Conservation (phyloP, 2,888 invertebrate species). For the Conistra vaccinii region DNA sequence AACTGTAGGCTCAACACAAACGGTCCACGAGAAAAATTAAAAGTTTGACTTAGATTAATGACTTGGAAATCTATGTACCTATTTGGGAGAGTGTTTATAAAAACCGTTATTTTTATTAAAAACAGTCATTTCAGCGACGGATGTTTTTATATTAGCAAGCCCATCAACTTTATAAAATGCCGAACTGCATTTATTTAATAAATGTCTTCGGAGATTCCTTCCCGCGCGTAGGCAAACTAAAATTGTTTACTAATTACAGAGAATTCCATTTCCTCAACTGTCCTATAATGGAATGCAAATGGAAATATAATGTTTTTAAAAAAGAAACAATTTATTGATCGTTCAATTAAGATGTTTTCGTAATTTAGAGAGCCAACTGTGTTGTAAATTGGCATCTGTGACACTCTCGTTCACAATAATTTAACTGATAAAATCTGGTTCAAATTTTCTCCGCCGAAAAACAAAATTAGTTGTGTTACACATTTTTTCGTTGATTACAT, state of each 20-base stretch:
- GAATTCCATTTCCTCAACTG: constrained; percentile 30
- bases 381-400: constrained; percentile 43
- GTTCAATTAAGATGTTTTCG: constrained; percentile 52
- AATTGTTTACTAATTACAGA: constrained; percentile 20
- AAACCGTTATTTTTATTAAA: neutral
- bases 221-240: neutral
- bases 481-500: neutral
- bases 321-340: constrained; percentile 51
- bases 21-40: neutral
- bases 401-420: constrained; percentile 34
- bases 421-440: constrained; percentile 37
- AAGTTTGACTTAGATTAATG: constrained; percentile 15
- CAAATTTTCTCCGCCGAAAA: constrained; percentile 9
- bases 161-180: neutral
- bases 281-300: constrained; percentile 43
- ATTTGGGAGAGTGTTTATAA: neutral
- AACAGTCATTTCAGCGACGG: neutral
- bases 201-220: neutral
- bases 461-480: constrained; percentile 1
- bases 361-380: constrained; percentile 47
- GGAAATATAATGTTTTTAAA: constrained; percentile 33
- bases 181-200: neutral
- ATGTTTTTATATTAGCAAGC: constrained; percentile 1
- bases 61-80: neutral
- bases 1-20: constrained; percentile 58